A percentile compares a stretch with the other conserved stretches of the same genome.
Conservation (phyloP, 2,113 vertebrate genomes). For the Brevimyrus niger region DNA sequence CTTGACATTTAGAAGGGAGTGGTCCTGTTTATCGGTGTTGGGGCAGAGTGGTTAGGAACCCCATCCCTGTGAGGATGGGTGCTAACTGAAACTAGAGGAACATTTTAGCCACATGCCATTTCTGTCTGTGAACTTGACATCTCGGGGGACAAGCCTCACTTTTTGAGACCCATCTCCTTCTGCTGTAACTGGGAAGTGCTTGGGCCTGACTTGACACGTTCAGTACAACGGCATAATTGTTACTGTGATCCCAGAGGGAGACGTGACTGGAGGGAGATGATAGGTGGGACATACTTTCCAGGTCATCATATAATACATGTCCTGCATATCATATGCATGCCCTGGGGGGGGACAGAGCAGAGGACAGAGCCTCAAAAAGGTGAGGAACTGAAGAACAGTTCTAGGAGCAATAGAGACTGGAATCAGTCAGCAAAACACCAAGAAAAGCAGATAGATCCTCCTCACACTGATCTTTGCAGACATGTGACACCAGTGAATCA, state of each 20-base stretch:
- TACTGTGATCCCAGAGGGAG: background rate
- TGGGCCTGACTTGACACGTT: background rate
- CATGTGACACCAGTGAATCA: background rate
- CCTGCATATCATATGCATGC: background rate
- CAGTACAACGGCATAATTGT: background rate
- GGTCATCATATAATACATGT: background rate
- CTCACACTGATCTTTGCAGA: background rate
- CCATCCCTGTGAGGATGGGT: background rate
- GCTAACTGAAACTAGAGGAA: background rate
- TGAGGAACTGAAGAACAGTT: background rate
- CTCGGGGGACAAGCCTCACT: background rate
- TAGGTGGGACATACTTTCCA: background rate
- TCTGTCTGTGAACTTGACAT: background rate
- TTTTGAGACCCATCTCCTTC: background rate
- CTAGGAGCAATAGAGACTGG: background rate
- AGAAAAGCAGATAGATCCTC: too few species aligned
- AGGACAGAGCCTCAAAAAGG: background rate
- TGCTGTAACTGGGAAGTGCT: background rate
- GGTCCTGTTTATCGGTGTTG: background rate
- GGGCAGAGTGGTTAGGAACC: background rate
- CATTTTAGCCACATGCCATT: background rate
- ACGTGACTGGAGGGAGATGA: background rate
- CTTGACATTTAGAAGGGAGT: background rate
- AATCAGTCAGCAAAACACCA: background rate
- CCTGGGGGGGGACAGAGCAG: slow-evolving; percentile 17